phyloP scores from a whole-genome alignment of 2,888 invertebrate species.

The Agrotis clavis region DNA sequence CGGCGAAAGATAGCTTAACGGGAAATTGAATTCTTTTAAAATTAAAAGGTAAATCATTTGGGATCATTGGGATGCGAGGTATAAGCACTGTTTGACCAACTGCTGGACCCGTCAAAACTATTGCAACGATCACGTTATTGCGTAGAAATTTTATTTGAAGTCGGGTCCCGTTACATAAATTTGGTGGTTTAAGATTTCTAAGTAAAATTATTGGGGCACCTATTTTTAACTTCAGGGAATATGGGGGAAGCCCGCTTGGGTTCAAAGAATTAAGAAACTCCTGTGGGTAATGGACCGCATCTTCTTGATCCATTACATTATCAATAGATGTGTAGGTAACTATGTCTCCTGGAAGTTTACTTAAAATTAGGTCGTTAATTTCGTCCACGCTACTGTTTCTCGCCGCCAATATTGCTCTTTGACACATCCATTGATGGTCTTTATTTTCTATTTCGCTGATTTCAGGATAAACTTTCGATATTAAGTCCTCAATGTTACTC shows the following conservation, averaged over 20 bases:
- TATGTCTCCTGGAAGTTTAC: neutral
- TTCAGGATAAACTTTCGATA: no score
- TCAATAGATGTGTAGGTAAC: constrained; percentile 1
- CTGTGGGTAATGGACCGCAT: neutral
- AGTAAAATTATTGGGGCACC: neutral
- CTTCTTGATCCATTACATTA: neutral
- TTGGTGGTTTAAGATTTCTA: neutral
- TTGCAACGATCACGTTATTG: no score
- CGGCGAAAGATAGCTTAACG: no score
- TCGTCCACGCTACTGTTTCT: neutral
- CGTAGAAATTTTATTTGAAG: no score
- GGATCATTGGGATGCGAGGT: no score
- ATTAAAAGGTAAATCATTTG: no score
- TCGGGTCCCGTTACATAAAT: no score
- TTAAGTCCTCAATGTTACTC: no score
- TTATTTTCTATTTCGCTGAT: neutral
- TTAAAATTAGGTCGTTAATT: neutral
- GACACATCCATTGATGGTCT: neutral
- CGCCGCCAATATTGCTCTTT: neutral
- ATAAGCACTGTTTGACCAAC: no score
- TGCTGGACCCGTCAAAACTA: no score
- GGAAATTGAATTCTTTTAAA: no score
- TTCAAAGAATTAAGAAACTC: constrained; percentile 1
- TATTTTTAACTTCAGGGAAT: neutral
- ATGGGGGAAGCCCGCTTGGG: neutral